These are phyloP conservation scores for Plebejus argus DNA, from an alignment of 2,888 invertebrate genomes.

Conservation along the genomic window DNA sequence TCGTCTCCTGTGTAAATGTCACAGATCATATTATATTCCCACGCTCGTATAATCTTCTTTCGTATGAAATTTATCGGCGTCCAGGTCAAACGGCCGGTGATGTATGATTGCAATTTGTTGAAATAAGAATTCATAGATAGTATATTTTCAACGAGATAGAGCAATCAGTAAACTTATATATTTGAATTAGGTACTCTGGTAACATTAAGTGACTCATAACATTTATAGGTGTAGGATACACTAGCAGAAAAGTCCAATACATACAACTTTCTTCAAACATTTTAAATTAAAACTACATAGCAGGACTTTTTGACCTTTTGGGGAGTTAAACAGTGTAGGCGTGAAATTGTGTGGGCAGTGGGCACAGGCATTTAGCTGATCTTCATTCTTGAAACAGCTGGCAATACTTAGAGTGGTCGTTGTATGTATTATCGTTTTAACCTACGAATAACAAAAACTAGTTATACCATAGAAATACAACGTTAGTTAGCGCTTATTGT, in stretches of 20 bases:
- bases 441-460: too few species aligned
- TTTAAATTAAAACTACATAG: not conserved
- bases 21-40: not conserved
- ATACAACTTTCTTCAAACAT: not conserved
- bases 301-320: constrained; percentile 17
- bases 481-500: too few species aligned
- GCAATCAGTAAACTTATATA: not conserved
- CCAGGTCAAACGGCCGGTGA: constrained; percentile 1
- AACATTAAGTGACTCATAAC: not conserved
- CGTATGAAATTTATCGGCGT: constrained; percentile 4
- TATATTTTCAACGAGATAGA: not conserved
- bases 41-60: constrained; percentile 8
- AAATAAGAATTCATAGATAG: not conserved
- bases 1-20: constrained; percentile 20
- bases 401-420: too few species aligned
- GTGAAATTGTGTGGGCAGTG: constrained; percentile 18
- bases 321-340: not conserved
- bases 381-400: not conserved
- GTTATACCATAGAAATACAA: too few species aligned
- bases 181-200: not conserved
- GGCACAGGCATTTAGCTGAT: constrained; percentile 1
- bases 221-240: not conserved
- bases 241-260: not conserved
- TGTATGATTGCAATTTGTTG: not conserved
- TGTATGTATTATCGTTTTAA: too few species aligned